A percentile compares a stretch with the other conserved stretches of the same genome.
These are phyloP conservation scores for Drosophila nigricruria DNA, from an alignment of 2,888 invertebrate species.

Conservation along the genomic window DNA sequence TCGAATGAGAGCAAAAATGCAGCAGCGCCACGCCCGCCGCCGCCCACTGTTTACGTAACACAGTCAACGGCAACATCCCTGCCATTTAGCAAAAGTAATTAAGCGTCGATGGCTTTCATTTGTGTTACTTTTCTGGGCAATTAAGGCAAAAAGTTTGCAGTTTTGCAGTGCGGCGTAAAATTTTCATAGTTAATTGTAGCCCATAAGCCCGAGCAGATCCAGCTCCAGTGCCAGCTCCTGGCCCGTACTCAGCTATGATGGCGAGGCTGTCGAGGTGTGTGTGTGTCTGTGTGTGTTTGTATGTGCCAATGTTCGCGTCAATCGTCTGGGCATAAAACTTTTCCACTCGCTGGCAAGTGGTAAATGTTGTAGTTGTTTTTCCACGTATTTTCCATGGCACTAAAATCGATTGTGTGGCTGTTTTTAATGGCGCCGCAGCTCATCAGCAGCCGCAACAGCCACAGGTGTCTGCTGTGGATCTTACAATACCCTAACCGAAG, in stretches of 20 bases:
- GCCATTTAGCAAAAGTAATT: slow-evolving; percentile 79
- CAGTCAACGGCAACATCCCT: slow-evolving; percentile 51
- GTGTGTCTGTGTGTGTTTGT: background rate
- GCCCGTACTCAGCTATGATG: background rate
- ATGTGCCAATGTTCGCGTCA: slow-evolving; percentile 28
- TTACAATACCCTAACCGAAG: background rate
- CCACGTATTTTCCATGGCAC: slow-evolving; percentile 21
- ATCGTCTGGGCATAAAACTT: slow-evolving; percentile 51
- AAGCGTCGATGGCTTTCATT: slow-evolving; percentile 81
- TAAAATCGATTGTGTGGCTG: slow-evolving; percentile 43
- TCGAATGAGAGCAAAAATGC: slow-evolving; percentile 7
- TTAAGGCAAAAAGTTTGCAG: slow-evolving; percentile 72
- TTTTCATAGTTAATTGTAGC: slow-evolving; percentile 76
- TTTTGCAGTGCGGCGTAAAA: slow-evolving; percentile 65
- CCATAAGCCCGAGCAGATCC: slow-evolving; percentile 15
- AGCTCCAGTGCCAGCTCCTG: background rate
- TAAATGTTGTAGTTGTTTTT: slow-evolving; percentile 17
- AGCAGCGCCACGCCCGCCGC: background rate
- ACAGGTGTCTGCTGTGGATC: background rate
- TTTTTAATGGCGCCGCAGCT: slow-evolving; percentile 25
- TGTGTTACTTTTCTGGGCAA: slow-evolving; percentile 81
- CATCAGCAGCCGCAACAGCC: slow-evolving; percentile 19
- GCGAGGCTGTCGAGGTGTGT: background rate
- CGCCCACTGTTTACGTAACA: slow-evolving; percentile 53
- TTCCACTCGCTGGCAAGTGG: slow-evolving; percentile 34